Conservation (phyloP, 2,888 invertebrate species). For the Sepiola atlantica region DNA sequence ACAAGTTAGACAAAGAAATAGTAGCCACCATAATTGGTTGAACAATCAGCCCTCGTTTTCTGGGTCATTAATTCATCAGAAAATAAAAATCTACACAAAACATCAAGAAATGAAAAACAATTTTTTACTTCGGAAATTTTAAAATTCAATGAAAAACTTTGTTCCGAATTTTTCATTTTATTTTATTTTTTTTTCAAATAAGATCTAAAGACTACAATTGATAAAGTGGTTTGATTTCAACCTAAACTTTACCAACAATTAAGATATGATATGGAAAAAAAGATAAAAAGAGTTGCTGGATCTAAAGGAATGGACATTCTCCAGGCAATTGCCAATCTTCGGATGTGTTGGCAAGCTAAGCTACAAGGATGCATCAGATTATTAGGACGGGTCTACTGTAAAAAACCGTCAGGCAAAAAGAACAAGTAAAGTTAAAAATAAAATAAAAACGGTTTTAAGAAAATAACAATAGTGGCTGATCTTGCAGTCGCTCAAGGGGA, state of each 20-base stretch:
- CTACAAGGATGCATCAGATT: background rate
- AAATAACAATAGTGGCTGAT: background rate
- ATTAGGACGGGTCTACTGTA: slow-evolving; percentile 22
- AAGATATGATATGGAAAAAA: background rate
- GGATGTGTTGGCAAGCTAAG: background rate
- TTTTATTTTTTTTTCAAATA: background rate
- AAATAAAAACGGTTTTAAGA: background rate
- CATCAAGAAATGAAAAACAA: background rate
- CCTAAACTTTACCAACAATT: background rate
- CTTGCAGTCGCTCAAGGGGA: background rate
- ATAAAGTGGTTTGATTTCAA: background rate
- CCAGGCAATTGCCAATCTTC: background rate
- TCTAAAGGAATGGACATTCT: background rate
- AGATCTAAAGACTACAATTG: slow-evolving; percentile 19
- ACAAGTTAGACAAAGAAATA: background rate
- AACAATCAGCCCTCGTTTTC: background rate
- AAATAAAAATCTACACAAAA: slow-evolving; percentile 32
- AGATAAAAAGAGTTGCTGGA: slow-evolving; percentile 32
- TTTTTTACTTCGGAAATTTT: background rate
- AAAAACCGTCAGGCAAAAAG: background rate
- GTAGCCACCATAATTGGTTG: background rate
- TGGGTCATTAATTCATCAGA: background rate
- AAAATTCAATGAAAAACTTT: slow-evolving; percentile 15
- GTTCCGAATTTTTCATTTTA: background rate
- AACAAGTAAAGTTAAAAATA: background rate